Percentiles rank a stretch among this genome's conserved stretches.
phyloP scores from a whole-genome alignment of 2,888 invertebrate genomes.

The Melinaea marsaeus region DNA sequence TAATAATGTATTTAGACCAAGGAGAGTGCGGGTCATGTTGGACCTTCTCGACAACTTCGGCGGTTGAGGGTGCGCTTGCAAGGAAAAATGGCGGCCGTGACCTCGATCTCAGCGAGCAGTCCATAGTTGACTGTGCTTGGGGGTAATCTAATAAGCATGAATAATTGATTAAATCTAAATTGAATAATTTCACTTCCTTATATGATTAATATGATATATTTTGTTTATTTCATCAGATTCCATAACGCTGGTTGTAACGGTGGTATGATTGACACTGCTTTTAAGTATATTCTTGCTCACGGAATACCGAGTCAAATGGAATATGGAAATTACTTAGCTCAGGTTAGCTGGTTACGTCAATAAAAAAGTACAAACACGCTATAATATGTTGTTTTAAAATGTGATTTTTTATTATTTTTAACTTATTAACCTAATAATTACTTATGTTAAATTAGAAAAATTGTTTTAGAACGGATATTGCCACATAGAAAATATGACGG shows the following conservation, averaged over 20 bases:
- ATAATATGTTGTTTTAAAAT: too few relatives aligned
- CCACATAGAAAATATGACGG: constrained; percentile 40
- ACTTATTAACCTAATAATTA: too few relatives aligned
- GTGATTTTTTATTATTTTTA: too few relatives aligned
- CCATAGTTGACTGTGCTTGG: constrained; percentile 55
- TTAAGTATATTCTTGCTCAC: constrained; percentile 40
- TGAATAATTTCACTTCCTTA: background rate
- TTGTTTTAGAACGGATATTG: constrained; percentile 45
- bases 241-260: constrained; percentile 43
- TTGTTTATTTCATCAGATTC: constrained; percentile 34
- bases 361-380: too few relatives aligned
- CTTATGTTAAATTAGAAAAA: too few relatives aligned
- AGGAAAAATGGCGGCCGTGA: constrained; percentile 41
- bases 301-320: constrained; percentile 46
- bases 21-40: constrained; percentile 51
- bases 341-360: constrained; percentile 33
- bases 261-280: constrained; percentile 36
- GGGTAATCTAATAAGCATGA: constrained; percentile 37
- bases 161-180: too few relatives aligned
- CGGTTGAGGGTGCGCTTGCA: constrained; percentile 48
- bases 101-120: constrained; percentile 52
- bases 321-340: constrained; percentile 45
- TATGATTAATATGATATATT: background rate
- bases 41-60: constrained; percentile 47
- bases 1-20: constrained; percentile 40